Base-by-base conservation (phyloP, 2,113 vertebrate species). In the Calidris pugnax region DNA sequence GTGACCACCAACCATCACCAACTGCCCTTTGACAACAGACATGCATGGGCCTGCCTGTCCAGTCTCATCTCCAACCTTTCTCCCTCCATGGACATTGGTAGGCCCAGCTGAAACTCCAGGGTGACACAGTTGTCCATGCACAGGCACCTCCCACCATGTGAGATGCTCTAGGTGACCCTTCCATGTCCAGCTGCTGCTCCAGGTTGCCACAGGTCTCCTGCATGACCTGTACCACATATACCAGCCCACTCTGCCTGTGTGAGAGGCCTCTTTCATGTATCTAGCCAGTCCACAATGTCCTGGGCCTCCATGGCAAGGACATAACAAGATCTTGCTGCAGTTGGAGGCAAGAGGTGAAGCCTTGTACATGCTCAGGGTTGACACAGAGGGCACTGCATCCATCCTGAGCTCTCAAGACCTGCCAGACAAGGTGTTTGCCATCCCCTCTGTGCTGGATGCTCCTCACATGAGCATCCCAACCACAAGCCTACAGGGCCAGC, bases 401-500 rank as follows among this genome's bases (percentile, higher is more conserved):
- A 5, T 9, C 6, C 24, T 62, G 28, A 24, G 28, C 10, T 35
- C 39, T 41, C 20, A 26, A 55, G 21, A 26, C 14, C n/a, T 41
- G 56, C 33, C 21, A 63, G 41, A 1, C 9, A 39, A 55, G 47
- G 63, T 69, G 3, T 39, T 62, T 41, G 20, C 41, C 39, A 75
- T 17, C 23, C 28, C 32, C 24, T 47, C 28, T 55, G 39, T 26
- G 28, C 24, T 69, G n/a, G 12, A 9, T 60, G 28, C 21, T 84
- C 35, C 47, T 41, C 24, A 56, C 9, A 27, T 5, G 9, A 77
- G 11, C 21, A 48, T 27, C 17, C n/a, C 39, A 62, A n/a, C 9
- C 43, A 35, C 0, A 1, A 43, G 35, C 32, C 32, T 37, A 33
- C 8, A 33, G 35, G 12, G 24, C 15, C 18, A 72, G 43, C 22